Evolutionary conservation across 2,888 invertebrate species (phyloP).

Genomic region (Eristalinus sepulchralis): DNA sequence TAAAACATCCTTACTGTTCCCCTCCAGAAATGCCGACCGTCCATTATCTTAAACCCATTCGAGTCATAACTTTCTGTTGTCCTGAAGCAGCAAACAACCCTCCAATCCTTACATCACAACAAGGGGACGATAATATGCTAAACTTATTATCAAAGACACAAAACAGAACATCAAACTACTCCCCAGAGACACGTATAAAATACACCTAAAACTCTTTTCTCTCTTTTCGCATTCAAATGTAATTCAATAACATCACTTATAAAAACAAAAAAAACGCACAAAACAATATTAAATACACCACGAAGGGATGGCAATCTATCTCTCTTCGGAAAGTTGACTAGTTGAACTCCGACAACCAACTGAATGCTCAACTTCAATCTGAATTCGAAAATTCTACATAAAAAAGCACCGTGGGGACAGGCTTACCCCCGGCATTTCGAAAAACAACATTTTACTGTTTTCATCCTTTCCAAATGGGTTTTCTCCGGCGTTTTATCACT

Average conservation of each 20-base stretch:
- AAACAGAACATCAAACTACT: conserved; percentile 42
- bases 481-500: conserved; percentile 57
- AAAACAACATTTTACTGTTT: conserved; percentile 55
- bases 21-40: background rate
- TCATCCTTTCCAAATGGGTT: conserved; percentile 41
- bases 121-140: conserved; percentile 52
- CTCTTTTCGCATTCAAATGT: conserved; percentile 22
- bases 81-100: conserved; percentile 17
- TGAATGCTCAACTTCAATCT: conserved; percentile 37
- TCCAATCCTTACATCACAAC: background rate
- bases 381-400: conserved; percentile 38
- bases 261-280: conserved; percentile 18
- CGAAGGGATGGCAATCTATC: conserved; percentile 59
- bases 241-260: conserved; percentile 58
- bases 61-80: conserved; percentile 52
- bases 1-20: background rate
- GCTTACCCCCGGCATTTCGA: conserved; percentile 42
- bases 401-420: conserved; percentile 26
- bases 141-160: conserved; percentile 36
- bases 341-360: background rate
- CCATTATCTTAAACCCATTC: conserved; percentile 7
- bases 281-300: conserved; percentile 42
- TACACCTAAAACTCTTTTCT: conserved; percentile 3
- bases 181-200: conserved; percentile 56
- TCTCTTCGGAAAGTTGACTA: conserved; percentile 27